A percentile compares a stretch with the other conserved stretches of the same genome.
phyloP scores from a whole-genome alignment of 1,140 invertebrate species.

The Lerema accius region DNA sequence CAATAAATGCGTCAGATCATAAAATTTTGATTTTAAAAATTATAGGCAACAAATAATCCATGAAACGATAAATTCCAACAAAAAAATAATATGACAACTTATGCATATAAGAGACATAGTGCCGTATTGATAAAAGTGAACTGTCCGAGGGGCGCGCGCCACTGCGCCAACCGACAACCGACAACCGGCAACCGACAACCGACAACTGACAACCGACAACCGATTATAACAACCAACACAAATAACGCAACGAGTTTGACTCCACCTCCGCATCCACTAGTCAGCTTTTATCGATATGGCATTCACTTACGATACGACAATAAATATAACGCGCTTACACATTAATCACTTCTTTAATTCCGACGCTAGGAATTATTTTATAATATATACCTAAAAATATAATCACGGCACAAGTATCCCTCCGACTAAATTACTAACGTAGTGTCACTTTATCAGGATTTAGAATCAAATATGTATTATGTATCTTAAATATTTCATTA shows the following conservation, averaged over 20 bases:
- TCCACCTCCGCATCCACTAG: constrained; percentile 69
- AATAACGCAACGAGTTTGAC: constrained; percentile 68
- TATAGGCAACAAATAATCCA: constrained; percentile 79
- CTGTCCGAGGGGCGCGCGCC: constrained; percentile 45
- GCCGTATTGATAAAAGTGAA: constrained; percentile 83
- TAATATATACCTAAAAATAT: constrained; percentile 83
- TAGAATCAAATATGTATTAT: constrained; percentile 83
- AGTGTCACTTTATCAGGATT: constrained; percentile 83
- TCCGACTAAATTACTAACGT: constrained; percentile 82
- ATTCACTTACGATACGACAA: constrained; percentile 82
- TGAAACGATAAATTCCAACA: constrained; percentile 80
- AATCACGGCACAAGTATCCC: constrained; percentile 83
- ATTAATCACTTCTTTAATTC: constrained; percentile 83
- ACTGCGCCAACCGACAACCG: constrained; percentile 19
- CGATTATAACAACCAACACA: constrained; percentile 65
- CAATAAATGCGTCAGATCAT: constrained; percentile 83
- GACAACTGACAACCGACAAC: constrained; percentile 34
- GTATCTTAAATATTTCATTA: constrained; percentile 83
- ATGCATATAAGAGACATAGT: constrained; percentile 76
- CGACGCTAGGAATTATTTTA: constrained; percentile 82
- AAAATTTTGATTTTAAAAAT: constrained; percentile 81
- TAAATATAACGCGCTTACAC: constrained; percentile 83
- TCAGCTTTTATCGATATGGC: constrained; percentile 83
- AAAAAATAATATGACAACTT: constrained; percentile 79
- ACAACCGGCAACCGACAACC: constrained; percentile 35